Percentiles rank a stretch among this genome's conserved stretches.
phyloP scores from a whole-genome alignment of 2,888 invertebrate genomes.

The Drosophila falleni region DNA sequence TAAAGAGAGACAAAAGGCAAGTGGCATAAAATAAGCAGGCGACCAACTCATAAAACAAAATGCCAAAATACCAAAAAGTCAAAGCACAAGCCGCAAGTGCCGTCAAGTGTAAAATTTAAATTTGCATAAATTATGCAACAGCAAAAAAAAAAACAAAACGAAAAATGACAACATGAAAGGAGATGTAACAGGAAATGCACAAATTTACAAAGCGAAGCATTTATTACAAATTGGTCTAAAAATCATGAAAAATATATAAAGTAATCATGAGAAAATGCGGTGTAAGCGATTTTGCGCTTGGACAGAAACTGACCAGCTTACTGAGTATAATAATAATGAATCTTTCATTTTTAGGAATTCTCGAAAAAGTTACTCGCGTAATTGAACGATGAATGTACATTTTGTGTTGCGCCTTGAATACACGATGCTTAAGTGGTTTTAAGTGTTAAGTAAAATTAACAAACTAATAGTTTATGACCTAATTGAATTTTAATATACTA shows the following conservation, averaged over 20 bases:
- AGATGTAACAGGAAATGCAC: constrained; percentile 41
- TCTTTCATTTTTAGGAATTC: neutral
- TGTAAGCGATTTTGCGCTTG: constrained; percentile 3
- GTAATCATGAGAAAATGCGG: constrained; percentile 45
- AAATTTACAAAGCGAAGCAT: constrained; percentile 31
- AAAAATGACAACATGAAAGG: constrained; percentile 21
- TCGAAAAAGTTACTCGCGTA: neutral
- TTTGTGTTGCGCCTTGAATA: too few relatives aligned
- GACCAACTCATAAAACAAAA: constrained; percentile 61
- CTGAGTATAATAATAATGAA: constrained; percentile 1
- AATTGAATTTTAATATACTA: too few relatives aligned
- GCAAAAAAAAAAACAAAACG: constrained; percentile 34
- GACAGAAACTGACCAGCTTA: constrained; percentile 27
- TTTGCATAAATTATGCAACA: constrained; percentile 73
- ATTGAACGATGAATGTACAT: too few relatives aligned
- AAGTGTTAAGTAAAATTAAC: too few relatives aligned
- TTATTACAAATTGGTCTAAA: constrained; percentile 42
- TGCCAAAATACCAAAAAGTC: constrained; percentile 40
- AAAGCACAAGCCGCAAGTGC: constrained; percentile 64
- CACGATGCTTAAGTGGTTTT: too few relatives aligned
- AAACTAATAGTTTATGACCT: too few relatives aligned
- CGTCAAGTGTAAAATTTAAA: constrained; percentile 77
- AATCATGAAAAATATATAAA: constrained; percentile 67
- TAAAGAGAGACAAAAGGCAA: constrained; percentile 48
- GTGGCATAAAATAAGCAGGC: constrained; percentile 63